These are phyloP conservation scores for Ctenodactylus gundi DNA, from an alignment of 2,113 vertebrate species.

Conservation along the genomic window DNA sequence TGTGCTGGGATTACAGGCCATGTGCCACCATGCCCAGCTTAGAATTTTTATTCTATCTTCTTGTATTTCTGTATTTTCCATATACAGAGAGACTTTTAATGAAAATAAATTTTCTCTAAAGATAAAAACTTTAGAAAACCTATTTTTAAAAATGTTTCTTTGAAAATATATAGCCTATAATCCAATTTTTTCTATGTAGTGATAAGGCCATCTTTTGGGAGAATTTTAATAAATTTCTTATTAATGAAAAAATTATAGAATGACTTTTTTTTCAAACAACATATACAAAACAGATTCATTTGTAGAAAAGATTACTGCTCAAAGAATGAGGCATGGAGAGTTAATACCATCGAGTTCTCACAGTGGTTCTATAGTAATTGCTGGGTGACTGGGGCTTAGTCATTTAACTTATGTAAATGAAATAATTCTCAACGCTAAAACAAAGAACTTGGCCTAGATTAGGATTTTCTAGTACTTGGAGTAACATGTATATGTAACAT, in stretches of 20 bases:
- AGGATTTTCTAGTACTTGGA: neutral
- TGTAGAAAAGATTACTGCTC: neutral
- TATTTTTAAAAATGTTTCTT: neutral
- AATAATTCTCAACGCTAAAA: constrained; percentile 22
- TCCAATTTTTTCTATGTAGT: neutral
- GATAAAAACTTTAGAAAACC: neutral
- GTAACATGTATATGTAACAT: neutral
- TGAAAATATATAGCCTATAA: neutral
- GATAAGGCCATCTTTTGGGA: neutral
- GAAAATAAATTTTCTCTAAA: constrained; percentile 2
- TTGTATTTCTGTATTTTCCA: neutral
- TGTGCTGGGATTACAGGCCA: too few relatives aligned
- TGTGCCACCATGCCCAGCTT: too few relatives aligned
- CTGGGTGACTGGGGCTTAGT: neutral
- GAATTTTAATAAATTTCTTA: constrained; percentile 17
- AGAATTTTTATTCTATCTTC: neutral
- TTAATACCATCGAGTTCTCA: neutral
- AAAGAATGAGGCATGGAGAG: neutral
- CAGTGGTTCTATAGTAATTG: neutral
- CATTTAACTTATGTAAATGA: neutral
- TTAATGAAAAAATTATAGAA: neutral
- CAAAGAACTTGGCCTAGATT: neutral
- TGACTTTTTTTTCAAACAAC: constrained; percentile 10
- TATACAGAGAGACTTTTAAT: neutral
- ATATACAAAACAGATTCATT: neutral